Evolutionary conservation across 2,888 invertebrate species (phyloP).

Genomic region (Eupithecia insigniata): DNA sequence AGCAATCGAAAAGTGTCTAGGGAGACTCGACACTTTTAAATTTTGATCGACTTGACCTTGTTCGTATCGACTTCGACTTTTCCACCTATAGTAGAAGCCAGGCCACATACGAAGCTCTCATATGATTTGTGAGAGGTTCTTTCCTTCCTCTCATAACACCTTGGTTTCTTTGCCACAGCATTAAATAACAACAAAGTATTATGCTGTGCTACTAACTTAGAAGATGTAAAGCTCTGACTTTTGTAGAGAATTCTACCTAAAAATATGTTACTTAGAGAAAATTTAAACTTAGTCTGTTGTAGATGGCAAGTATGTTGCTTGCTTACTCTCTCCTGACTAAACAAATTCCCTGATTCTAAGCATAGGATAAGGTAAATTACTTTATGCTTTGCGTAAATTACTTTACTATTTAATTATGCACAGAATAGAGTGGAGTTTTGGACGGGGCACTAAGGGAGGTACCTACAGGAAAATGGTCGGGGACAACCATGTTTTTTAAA

Average conservation of each 20-base stretch:
- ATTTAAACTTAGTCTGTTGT: background rate
- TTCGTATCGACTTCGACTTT: background rate
- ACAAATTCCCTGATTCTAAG: too few relatives aligned
- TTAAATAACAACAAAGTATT: background rate
- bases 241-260: background rate
- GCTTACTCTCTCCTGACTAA: too few relatives aligned
- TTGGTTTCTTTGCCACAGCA: conserved; percentile 9
- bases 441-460: too few relatives aligned
- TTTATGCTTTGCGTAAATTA: too few relatives aligned
- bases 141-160: conserved; percentile 27
- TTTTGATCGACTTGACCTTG: background rate
- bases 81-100: conserved; percentile 6
- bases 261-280: background rate
- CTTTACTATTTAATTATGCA: too few relatives aligned
- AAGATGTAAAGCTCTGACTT: background rate
- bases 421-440: too few relatives aligned
- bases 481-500: too few relatives aligned
- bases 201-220: background rate
- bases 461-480: too few relatives aligned
- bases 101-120: conserved; percentile 11
- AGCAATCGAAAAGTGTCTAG: too few relatives aligned
- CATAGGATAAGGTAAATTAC: too few relatives aligned
- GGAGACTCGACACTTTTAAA: background rate
- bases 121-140: conserved; percentile 36
- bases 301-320: background rate